phyloP scores from a whole-genome alignment of 64 coral and sea anemone species.

The Astreopora myriophthalma region DNA sequence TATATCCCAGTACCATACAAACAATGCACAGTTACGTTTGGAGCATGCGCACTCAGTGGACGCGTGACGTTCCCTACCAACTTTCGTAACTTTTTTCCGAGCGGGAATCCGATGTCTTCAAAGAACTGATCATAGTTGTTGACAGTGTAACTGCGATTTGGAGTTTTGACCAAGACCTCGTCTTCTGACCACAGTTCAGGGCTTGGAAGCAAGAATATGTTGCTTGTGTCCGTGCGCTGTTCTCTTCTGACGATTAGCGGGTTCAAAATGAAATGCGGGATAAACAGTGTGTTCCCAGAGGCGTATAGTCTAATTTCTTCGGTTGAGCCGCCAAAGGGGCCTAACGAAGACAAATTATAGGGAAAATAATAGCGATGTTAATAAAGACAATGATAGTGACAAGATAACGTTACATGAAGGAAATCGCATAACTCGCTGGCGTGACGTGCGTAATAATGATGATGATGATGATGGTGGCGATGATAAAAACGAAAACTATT shows the following conservation, averaged over 20 bases:
- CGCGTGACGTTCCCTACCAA: slow-evolving; percentile 53
- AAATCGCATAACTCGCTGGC: too few relatives aligned
- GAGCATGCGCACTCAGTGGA: slow-evolving; percentile 63
- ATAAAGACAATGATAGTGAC: too few relatives aligned
- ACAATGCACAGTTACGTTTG: slow-evolving; percentile 76
- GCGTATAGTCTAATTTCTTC: slow-evolving; percentile 64
- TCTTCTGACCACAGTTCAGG: slow-evolving; percentile 76
- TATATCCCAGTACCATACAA: slow-evolving; percentile 62
- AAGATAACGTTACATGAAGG: too few relatives aligned
- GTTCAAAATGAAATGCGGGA: slow-evolving; percentile 72
- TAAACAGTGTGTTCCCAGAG: slow-evolving; percentile 72
- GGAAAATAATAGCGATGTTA: neutral
- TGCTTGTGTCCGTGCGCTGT: slow-evolving; percentile 75
- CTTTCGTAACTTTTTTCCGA: slow-evolving; percentile 52
- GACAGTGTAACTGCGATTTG: slow-evolving; percentile 71
- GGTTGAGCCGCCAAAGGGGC: slow-evolving; percentile 79
- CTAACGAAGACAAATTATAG: neutral
- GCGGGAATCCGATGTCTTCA: slow-evolving; percentile 72
- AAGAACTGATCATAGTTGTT: slow-evolving; percentile 76
- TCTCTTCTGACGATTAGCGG: slow-evolving; percentile 72
- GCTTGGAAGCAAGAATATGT: slow-evolving; percentile 79
- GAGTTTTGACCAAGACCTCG: slow-evolving; percentile 76
- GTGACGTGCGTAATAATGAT: too few relatives aligned
- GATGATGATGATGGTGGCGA: too few relatives aligned
- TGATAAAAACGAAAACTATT: too few relatives aligned